phyloP scores from a whole-genome alignment of 2,797 vertebrate species.

The Hypotaenidia okinawae region DNA sequence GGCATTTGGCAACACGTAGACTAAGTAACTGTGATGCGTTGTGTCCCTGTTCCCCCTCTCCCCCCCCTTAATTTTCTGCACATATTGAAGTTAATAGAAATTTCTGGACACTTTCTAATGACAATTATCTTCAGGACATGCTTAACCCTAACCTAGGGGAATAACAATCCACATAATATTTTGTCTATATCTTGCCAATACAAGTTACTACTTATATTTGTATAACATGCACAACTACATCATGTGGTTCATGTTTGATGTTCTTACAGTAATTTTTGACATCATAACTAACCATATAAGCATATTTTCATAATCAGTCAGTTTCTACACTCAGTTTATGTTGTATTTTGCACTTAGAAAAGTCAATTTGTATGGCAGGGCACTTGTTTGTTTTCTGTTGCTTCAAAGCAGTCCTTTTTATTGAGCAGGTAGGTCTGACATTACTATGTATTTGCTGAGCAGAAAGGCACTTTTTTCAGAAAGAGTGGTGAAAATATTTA shows the following conservation, averaged over 20 bases:
- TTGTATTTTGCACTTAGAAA: not conserved
- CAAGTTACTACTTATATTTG: not conserved
- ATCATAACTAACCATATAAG: not conserved
- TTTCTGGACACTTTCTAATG: not conserved
- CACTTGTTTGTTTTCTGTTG: not conserved
- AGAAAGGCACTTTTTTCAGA: not conserved
- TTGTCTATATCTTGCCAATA: not conserved
- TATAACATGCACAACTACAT: not conserved
- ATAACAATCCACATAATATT: not conserved
- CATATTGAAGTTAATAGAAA: not conserved
- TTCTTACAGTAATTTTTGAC: not conserved
- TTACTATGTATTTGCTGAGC: not conserved
- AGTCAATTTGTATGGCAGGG: not conserved
- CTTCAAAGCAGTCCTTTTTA: not conserved
- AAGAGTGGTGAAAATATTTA: not conserved
- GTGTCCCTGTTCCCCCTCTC: too few relatives aligned
- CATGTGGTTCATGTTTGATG: not conserved
- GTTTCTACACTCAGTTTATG: not conserved
- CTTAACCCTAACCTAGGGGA: not conserved
- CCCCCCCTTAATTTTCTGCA: not conserved
- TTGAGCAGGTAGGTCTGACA: not conserved
- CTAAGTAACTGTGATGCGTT: not conserved
- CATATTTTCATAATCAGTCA: not conserved
- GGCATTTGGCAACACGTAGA: not conserved
- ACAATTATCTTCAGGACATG: not conserved